Base-by-base conservation (phyloP, 2,113 vertebrate species). In the Leptocoma aspasia region DNA sequence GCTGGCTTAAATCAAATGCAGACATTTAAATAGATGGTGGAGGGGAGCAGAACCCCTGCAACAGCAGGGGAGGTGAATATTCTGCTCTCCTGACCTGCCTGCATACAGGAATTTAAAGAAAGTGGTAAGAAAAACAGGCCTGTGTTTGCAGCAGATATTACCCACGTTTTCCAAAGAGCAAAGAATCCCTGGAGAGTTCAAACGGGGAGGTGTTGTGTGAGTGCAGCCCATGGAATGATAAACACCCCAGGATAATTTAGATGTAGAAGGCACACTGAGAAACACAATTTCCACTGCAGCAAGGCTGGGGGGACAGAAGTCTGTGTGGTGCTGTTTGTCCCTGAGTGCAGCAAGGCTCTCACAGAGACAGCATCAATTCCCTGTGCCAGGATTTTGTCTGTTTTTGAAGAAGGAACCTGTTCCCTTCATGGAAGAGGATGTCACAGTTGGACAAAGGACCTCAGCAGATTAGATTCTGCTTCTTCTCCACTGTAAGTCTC, bases 221-320 rank as follows among this genome's bases (percentile, higher is more conserved):
- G 27, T 31, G 71, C 66, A 70, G 65, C 60, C 61, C 33, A 8
- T 22, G 83, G 72, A 89, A 95, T 57, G 72, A 57, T 80, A 61
- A 78, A 68, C 64, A 70, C 82, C 7, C 1, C 27, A 23, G 66
- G 75, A 61, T 86, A 56, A 96, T 94, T 91, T 41, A 44, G 78
- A 24, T 82, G 80, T 35, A 49, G 89, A 59, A 77, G 54, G 49
- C 92, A 92, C 0, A 3, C 82, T 89, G 94, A 86, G 93, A 94
- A 95, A 92, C 65, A 84, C 82, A 71, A 89, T 96, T 96, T 95
- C 77, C 82, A 85, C n/a, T 85, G 92, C 75, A 87, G 77, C 47
- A 91, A 49, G 79, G 78, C 50, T 45, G 23, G 75, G 87, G 82
- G 42, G 49, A 86, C 65, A 77, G 53, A n/a, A 70, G 59, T 52